A percentile compares a stretch with the other conserved stretches of the same genome.
These are phyloP conservation scores for Natator depressus DNA, from an alignment of 2,113 vertebrate species.

Conservation along the genomic window DNA sequence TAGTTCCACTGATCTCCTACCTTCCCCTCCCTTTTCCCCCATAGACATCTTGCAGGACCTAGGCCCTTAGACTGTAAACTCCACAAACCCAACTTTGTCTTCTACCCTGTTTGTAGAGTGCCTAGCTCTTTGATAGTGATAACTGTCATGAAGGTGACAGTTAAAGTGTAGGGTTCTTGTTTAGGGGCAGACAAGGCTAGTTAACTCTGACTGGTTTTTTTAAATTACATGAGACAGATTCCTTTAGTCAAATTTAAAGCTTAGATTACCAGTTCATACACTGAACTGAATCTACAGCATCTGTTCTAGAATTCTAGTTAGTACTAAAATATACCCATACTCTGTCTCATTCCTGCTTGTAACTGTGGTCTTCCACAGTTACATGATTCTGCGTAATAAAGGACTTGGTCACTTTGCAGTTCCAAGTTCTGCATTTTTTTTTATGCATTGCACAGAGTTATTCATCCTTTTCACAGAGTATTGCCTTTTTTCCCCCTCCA, in stretches of 20 bases:
- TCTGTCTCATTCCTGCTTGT: background rate
- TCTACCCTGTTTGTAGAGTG: background rate
- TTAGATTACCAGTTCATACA: background rate
- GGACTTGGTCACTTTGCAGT: slow-evolving; percentile 18
- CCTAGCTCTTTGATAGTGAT: background rate
- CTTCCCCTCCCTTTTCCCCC: background rate
- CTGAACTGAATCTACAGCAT: background rate
- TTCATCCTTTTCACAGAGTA: slow-evolving; percentile 57
- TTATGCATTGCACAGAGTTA: slow-evolving; percentile 55
- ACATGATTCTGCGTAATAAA: slow-evolving; percentile 23
- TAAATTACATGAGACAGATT: background rate
- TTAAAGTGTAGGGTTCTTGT: background rate
- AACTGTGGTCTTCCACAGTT: background rate
- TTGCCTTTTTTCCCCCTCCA: background rate
- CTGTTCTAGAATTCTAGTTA: background rate
- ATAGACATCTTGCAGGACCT: background rate
- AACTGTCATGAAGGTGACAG: background rate
- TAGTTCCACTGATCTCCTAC: background rate
- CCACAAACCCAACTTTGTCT: background rate
- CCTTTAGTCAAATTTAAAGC: background rate
- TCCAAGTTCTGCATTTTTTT: slow-evolving; percentile 48
- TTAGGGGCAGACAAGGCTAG: background rate
- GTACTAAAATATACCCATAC: background rate
- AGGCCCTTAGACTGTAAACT: background rate
- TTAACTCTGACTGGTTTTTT: background rate